These are phyloP conservation scores for Turdus rufiventris DNA, from an alignment of 2,113 vertebrate genomes.

Conservation along the genomic window DNA sequence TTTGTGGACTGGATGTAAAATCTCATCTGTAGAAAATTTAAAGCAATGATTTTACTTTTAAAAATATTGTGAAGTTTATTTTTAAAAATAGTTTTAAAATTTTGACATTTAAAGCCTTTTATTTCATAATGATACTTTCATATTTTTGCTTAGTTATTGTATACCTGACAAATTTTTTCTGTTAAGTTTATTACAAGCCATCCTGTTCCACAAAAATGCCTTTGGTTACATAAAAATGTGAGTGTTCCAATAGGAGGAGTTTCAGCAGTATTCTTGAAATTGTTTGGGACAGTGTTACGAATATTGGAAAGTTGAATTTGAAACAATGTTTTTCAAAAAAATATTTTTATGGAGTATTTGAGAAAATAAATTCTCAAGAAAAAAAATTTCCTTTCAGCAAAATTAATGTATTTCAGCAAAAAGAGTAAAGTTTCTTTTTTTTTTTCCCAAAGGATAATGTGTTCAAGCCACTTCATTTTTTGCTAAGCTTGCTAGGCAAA, in stretches of 20 bases:
- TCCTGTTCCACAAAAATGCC: not conserved
- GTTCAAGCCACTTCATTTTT: not conserved
- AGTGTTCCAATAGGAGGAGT: not conserved
- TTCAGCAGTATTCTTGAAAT: not conserved
- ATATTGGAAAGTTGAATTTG: not conserved
- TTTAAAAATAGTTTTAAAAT: not conserved
- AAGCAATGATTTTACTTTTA: not conserved
- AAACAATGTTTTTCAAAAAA: not conserved
- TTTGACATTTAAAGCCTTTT: not conserved
- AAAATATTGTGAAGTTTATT: not conserved
- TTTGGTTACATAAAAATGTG: not conserved
- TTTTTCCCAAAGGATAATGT: not conserved
- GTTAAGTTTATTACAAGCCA: not conserved
- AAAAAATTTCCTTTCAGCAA: not conserved
- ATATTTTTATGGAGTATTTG: not conserved
- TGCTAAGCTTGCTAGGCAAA: not conserved
- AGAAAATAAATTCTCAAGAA: not conserved
- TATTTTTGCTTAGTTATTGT: not conserved
- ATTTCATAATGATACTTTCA: not conserved
- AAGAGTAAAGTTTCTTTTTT: not conserved
- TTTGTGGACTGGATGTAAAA: not conserved
- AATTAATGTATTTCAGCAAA: not conserved
- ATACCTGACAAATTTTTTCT: not conserved
- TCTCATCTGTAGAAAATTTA: not conserved
- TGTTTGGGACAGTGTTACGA: not conserved